A percentile compares a stretch with the other conserved stretches of the same genome.
Conservation (phyloP, 2,797 vertebrate genomes). For the Chiroxiphia lanceolata region DNA sequence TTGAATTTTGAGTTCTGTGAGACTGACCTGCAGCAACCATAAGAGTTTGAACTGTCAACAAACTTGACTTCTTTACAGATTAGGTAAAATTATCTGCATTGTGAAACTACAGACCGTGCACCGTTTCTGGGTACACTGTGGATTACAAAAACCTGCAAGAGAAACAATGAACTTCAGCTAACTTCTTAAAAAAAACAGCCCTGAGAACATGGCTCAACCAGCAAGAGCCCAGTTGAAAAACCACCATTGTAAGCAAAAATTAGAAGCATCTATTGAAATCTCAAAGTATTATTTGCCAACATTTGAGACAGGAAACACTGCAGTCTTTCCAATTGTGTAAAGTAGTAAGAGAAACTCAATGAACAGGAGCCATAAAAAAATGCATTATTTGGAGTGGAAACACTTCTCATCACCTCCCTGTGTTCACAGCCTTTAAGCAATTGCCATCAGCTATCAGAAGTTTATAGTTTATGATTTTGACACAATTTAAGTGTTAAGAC, state of each 20-base stretch:
- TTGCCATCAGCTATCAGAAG: conserved; percentile 26
- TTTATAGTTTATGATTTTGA: conserved; percentile 11
- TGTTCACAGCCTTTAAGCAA: conserved; percentile 59
- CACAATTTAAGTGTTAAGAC: conserved; percentile 47
- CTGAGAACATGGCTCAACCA: conserved; percentile 81
- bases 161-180: conserved; percentile 73
- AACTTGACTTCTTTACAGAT: conserved; percentile 59
- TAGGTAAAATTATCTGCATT: conserved; percentile 53
- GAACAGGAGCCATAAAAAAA: conserved; percentile 41
- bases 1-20: conserved; percentile 36
- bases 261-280: conserved; percentile 69
- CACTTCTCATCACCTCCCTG: background rate
- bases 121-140: conserved; percentile 23
- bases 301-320: conserved; percentile 73
- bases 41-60: conserved; percentile 53
- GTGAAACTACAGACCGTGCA: conserved; percentile 46
- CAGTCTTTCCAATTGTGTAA: conserved; percentile 67
- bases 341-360: conserved; percentile 40
- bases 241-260: conserved; percentile 67
- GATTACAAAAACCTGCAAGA: conserved; percentile 70
- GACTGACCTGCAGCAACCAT: conserved; percentile 65
- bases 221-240: conserved; percentile 74
- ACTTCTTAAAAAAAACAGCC: conserved; percentile 71
- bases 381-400: conserved; percentile 51
- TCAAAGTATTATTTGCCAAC: conserved; percentile 63